Evolutionary conservation across 2,113 vertebrate species (phyloP).

Genomic region (Nicator chloris): DNA sequence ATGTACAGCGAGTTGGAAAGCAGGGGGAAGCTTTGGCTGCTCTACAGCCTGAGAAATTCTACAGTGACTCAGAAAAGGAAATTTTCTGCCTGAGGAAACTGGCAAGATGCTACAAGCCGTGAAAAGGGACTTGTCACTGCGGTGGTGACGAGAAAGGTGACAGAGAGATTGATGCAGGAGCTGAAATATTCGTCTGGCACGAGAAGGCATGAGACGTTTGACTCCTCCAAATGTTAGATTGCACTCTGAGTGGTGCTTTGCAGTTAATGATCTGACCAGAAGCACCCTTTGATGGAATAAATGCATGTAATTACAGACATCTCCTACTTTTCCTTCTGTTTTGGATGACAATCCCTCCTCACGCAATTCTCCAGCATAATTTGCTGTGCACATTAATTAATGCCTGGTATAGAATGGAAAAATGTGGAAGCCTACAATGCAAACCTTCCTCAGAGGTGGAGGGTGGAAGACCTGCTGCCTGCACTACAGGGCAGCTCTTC

Average conservation of each 20-base stretch:
- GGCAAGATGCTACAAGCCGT: background rate
- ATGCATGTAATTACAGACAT: background rate
- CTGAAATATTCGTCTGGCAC: background rate
- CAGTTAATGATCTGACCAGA: slow-evolving; percentile 1
- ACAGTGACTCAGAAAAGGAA: slow-evolving; percentile 33
- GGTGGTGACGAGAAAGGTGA: background rate
- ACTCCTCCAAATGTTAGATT: background rate
- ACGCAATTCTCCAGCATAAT: background rate
- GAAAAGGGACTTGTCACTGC: background rate
- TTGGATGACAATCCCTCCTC: background rate
- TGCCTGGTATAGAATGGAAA: background rate
- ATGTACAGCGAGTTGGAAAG: background rate
- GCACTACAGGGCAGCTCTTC: background rate
- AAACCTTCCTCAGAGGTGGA: background rate
- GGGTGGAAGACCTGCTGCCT: background rate
- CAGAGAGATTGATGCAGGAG: background rate
- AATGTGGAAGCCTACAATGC: background rate
- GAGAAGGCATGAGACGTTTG: background rate
- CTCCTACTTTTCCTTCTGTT: background rate
- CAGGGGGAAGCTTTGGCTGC: background rate
- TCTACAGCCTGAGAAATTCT: background rate
- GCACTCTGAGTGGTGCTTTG: background rate
- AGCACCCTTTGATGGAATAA: background rate
- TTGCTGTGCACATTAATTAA: background rate
- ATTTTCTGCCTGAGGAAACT: slow-evolving; percentile 6